phyloP scores from a whole-genome alignment of 1,140 invertebrate species.

The Formica exsecta region DNA sequence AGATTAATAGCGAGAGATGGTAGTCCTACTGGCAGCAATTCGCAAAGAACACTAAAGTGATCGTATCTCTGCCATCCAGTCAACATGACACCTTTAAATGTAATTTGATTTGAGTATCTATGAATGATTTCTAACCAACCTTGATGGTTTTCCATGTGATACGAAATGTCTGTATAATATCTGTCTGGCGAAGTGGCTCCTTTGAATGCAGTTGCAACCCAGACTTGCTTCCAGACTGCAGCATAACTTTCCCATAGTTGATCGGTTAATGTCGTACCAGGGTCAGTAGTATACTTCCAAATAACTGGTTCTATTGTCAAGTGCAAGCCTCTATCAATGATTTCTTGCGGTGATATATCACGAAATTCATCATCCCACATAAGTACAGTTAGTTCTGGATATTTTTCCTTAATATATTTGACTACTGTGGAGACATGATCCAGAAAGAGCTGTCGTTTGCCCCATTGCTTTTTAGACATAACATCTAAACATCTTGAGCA shows the following conservation, averaged over 20 bases:
- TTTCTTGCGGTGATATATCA: slow-evolving; percentile 89
- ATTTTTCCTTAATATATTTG: slow-evolving; percentile 88
- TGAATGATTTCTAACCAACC: slow-evolving; percentile 91
- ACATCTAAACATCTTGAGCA: slow-evolving; percentile 90
- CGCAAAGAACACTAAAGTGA: slow-evolving; percentile 93
- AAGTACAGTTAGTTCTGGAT: slow-evolving; percentile 90
- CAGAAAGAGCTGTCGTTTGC: slow-evolving; percentile 89
- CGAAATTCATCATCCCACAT: slow-evolving; percentile 98
- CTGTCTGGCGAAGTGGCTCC: slow-evolving; percentile 94
- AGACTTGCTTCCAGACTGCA: slow-evolving; percentile 93
- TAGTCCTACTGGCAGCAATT: slow-evolving; percentile 90
- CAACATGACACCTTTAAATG: slow-evolving; percentile 88
- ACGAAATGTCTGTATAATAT: slow-evolving; percentile 87
- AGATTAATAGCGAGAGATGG: slow-evolving; percentile 91
- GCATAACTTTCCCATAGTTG: slow-evolving; percentile 93
- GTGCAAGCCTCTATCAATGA: slow-evolving; percentile 89
- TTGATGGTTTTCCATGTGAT: slow-evolving; percentile 91
- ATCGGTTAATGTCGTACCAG: slow-evolving; percentile 87
- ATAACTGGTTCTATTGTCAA: slow-evolving; percentile 93
- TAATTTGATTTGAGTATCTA: slow-evolving; percentile 85
- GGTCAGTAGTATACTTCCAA: slow-evolving; percentile 91
- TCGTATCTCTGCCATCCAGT: slow-evolving; percentile 94
- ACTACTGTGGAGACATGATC: slow-evolving; percentile 90
- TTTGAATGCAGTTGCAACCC: slow-evolving; percentile 97
- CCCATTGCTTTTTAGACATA: slow-evolving; percentile 85